Base-by-base conservation (phyloP, 2,888 invertebrate genomes). In the Gonocerus acuteangulatus region DNA sequence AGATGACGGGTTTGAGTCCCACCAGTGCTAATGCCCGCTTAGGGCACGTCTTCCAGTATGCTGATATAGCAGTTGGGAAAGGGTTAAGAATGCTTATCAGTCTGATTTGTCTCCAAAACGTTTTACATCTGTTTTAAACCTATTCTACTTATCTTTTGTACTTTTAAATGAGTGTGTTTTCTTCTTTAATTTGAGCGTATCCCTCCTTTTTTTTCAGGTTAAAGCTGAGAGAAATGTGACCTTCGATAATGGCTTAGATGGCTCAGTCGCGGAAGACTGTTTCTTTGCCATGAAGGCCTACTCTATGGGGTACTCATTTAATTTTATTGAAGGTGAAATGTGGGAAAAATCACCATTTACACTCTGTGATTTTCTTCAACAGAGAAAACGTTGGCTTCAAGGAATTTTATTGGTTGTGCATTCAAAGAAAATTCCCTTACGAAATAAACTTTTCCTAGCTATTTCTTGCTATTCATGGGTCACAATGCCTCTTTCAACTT, bases 301-400 rank as follows among this genome's bases (percentile, higher is more conserved):
- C 74, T 82, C 84, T 65, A 83, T 90, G 74, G 95, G 95, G 22
- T 95, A 89, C 73, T 82, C 87, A 18, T 96, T 96, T 75, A 90
- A 93, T 73, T 96, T 95, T 76, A 85, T 96, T 67, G 95, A 96
- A 74, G 95, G 96, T 51, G 96, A 96, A 77, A 95, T 96, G 95
- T 95, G 95, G 87, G 96, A 96, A 74, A 95, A 96, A 73, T 93
- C 93, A 4, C 95, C 96, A 2, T 96, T 96, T 74, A 91, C 92
- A 1, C 76, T 96, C 32, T 86, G 88, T 83, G 96, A 96, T 74
- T 94, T 96, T 71, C 82, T 96, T 68, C 95, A 95, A 74, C 96
- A 96, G 73, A 81, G 96, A 62, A 96, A 96, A 74, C 82, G 96
- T 58, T 96, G 96, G 96, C 82, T 96, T 58, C 90, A 92, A 78